These are phyloP conservation scores for Neotragus pygmaeus DNA, from an alignment of 2,113 vertebrate genomes.

Conservation along the genomic window DNA sequence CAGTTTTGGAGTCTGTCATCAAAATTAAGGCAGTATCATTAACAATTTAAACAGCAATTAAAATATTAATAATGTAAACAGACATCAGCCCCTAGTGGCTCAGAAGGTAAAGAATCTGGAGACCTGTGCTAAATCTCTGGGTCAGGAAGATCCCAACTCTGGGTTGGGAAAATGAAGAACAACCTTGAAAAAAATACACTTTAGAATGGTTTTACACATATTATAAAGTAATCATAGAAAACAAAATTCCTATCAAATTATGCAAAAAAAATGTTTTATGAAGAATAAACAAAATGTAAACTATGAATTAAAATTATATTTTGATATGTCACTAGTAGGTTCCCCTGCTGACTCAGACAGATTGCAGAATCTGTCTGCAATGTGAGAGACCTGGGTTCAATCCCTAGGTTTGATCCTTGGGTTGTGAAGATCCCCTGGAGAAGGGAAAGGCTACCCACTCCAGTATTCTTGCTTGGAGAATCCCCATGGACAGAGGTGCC, in stretches of 20 bases:
- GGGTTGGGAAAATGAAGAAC: neutral
- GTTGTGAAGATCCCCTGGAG: neutral
- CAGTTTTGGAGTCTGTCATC: neutral
- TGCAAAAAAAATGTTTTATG: neutral
- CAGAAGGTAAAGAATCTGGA: neutral
- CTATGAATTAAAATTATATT: neutral
- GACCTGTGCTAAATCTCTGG: neutral
- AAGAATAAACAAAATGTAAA: neutral
- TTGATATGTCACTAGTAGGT: neutral
- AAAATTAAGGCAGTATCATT: neutral
- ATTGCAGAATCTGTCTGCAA: neutral
- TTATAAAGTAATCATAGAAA: neutral
- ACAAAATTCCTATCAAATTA: neutral
- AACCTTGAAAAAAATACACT: neutral
- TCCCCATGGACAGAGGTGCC: neutral
- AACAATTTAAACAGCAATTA: neutral
- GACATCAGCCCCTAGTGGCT: neutral
- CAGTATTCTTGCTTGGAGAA: neutral
- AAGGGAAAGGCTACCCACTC: neutral
- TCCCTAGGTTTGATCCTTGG: neutral
- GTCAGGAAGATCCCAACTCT: neutral
- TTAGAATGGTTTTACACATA: neutral
- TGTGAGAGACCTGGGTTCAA: neutral
- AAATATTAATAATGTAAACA: neutral
- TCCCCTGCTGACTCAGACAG: neutral